Evolutionary conservation across 1,140 invertebrate genomes (phyloP), one percentile per base, ranked within the genome.

Genomic region (Chironomus tepperi): DNA sequence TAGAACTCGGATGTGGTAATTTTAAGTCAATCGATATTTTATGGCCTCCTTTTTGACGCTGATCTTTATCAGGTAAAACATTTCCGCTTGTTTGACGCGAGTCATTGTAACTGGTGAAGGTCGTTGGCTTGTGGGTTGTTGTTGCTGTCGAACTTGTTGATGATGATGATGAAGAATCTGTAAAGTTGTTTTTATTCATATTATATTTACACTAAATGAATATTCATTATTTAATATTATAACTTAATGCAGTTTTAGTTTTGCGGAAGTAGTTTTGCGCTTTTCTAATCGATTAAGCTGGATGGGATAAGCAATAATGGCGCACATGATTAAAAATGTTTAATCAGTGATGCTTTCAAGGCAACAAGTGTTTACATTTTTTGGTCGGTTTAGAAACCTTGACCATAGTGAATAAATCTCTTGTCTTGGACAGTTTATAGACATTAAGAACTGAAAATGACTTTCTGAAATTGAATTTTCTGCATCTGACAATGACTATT

Each of bases 11-110:
- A 73, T 57, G 43, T 19, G 43, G 42, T 8, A 64, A 16, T 74
- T 74, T 57, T 8, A 74, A 19, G 43, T 74, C 34, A n/a, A 73
- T 42, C 15, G 73, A 73, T 73, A 43, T 42, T 73, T 73, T 42
- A 42, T 73, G 42, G 12, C 42, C 19, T 72, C 34, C 42, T 16
- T 73, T 21, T 16, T 72, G 21, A 42, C 12, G 24, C n/a, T 9
- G 42, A 73, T 73, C 15, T 43, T 73, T 73, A 73, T 73, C 34
- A 8, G 24, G 70, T 10, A 12, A 42, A n/a, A 43, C 42, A 34
- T 73, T 73, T 42, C 65, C 65, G 65, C 19, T 18, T 10, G 2
- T 21, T 21, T 18, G 16, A 10, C 65, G 19, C 65, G 65, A 70
- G 65, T 70, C 65, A 9, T 18, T 70, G 65, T 19, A 70, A 70